phyloP scores from a whole-genome alignment of 2,113 vertebrate genomes.

The Gambusia affinis region DNA sequence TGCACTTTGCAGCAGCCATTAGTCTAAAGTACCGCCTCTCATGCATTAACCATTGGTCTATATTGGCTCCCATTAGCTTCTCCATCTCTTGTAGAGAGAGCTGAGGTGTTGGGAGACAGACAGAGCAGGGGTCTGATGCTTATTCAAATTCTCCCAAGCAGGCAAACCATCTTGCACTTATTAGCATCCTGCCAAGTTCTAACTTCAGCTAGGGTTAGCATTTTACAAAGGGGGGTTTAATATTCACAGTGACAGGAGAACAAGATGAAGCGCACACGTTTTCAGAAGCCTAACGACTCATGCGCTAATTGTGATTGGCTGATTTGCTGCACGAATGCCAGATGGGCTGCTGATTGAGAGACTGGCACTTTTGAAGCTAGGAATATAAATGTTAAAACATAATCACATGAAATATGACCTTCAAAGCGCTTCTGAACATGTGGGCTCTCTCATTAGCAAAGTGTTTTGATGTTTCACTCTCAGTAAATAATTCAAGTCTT shows the following conservation, averaged over 20 bases:
- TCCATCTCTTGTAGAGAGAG: slow-evolving; percentile 35
- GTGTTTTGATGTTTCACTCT: slow-evolving; percentile 47
- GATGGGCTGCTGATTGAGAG: slow-evolving; percentile 42
- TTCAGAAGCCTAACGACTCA: slow-evolving; percentile 32
- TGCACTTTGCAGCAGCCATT: slow-evolving; percentile 61
- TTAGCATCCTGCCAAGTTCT: slow-evolving; percentile 15
- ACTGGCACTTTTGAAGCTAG: slow-evolving; percentile 38
- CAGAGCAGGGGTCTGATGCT: slow-evolving; percentile 4
- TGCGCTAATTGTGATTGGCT: slow-evolving; percentile 53
- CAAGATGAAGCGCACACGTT: slow-evolving; percentile 39
- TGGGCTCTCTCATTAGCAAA: slow-evolving; percentile 37
- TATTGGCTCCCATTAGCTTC: slow-evolving; percentile 60
- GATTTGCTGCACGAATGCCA: slow-evolving; percentile 42
- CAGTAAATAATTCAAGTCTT: slow-evolving; percentile 49
- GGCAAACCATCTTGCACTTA: slow-evolving; percentile 20
- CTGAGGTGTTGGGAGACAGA: slow-evolving; percentile 37
- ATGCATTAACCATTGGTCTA: slow-evolving; percentile 68
- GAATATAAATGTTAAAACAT: slow-evolving; percentile 45
- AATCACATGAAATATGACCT: slow-evolving; percentile 54
- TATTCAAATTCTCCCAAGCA: slow-evolving; percentile 30
- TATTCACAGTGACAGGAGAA: slow-evolving; percentile 31
- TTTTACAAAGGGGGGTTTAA: slow-evolving; percentile 16
- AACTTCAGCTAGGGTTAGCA: slow-evolving; percentile 16
- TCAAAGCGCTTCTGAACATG: slow-evolving; percentile 41
- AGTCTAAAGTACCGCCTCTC: slow-evolving; percentile 58